Evolutionary conservation across 2,113 vertebrate genomes (phyloP).

Genomic region (Rafetus swinhoei): DNA sequence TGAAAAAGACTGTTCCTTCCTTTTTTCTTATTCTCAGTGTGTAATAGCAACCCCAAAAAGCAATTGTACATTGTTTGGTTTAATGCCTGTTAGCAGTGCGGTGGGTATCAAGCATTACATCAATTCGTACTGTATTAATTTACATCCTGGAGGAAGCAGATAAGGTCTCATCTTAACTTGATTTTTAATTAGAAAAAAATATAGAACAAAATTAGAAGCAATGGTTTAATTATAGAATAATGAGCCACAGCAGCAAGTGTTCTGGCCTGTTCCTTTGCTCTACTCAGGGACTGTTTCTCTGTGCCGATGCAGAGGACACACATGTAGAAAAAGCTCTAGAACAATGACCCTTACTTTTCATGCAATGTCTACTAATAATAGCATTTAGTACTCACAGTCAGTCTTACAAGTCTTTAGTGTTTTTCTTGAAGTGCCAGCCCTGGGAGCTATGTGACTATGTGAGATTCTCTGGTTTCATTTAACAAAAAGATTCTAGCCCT

Average conservation of each 20-base stretch:
- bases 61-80: background rate
- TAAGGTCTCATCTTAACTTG: background rate
- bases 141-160: background rate
- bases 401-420: background rate
- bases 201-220: background rate
- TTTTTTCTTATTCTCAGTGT: background rate
- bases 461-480: background rate
- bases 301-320: background rate
- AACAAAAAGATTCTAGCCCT: background rate
- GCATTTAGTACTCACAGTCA: background rate
- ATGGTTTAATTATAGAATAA: background rate
- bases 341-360: background rate
- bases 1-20: background rate
- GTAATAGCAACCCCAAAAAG: background rate
- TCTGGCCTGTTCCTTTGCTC: background rate
- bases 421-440: background rate
- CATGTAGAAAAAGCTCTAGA: background rate
- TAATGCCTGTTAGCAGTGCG: background rate
- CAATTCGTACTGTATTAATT: slow-evolving; percentile 1
- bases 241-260: background rate
- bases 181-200: slow-evolving; percentile 16
- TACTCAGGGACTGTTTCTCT: background rate
- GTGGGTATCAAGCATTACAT: background rate
- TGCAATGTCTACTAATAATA: background rate
- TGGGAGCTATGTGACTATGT: background rate